Base-by-base conservation (phyloP, 2,113 vertebrate species). In the Psilopogon haemacephalus region DNA sequence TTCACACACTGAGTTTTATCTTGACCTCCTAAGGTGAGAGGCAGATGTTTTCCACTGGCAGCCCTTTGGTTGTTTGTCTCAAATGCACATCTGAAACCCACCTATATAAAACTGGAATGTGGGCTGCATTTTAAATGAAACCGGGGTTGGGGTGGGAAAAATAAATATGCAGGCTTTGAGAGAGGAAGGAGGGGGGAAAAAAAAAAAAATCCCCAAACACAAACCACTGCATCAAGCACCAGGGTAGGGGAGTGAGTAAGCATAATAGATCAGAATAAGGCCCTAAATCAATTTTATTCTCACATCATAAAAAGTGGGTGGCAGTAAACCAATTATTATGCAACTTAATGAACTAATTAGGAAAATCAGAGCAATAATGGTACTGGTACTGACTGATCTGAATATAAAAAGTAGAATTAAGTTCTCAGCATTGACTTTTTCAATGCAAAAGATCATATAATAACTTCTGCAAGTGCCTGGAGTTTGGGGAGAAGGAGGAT, bases 301-400 rank as follows among this genome's bases (percentile, higher is more conserved):
- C 96, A 97, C 96, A 97, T 97, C 96, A 96, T 97, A 97, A 98
- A 98, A 97, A 97, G 96, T 97, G 97, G 97, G 97, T 98, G 96
- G 95, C 97, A 98, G 95, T 97, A 98, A 98, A 96, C 95, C 95
- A 98, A 98, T 98, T 98, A 97, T 98, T 98, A 98, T 98, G 97
- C 97, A 98, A 98, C 97, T 98, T 98, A 98, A 98, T 98, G 97
- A 98, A 98, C 97, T 98, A 97, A 98, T 98, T 98, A 98, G 97
- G 96, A 98, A 98, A 97, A 98, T 98, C 97, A 96, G 97, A 95
- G 96, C 97, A 97, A 97, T 98, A 97, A 98, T 96, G 97, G 95
- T 97, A 98, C 91, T 97, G 96, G 95, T 96, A 95, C 96, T 95
- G 95, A 96, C 97, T 98, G 97, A 97, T 97, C 97, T 97, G 97